Base-by-base conservation (phyloP, 2,113 vertebrate genomes). In the Coturnix japonica region DNA sequence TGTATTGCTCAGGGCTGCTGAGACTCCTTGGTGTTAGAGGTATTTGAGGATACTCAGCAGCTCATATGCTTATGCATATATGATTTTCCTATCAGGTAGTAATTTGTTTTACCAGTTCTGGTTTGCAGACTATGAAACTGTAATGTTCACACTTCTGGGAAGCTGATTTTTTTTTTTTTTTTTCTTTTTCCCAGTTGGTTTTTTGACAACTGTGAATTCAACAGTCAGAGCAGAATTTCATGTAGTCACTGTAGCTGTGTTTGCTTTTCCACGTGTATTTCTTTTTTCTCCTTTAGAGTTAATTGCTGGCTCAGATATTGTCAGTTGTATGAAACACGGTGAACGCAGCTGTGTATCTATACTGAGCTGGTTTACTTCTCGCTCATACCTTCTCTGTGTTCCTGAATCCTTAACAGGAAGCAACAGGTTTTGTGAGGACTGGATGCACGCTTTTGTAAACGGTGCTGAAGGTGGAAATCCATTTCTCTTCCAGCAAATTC, bases 391-490 rank as follows among this genome's bases (percentile, higher is more conserved):
- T 31, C 43, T 65, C 56, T 47, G 26, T 85, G 53, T 87, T 92
- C 51, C 63, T 91, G 84, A 90, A 93, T 54, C 28, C 28, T 18
- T 81, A 78, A 44, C 95, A 99, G 99, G 98, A 91, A 99, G 97
- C 88, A 99, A 99, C 94, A 98, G 97, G 47, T 99, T 99, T 97
- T 99, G 99, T 94, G 98, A 99, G 26, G 98, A 98, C 91, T 99
- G 99, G 99, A 98, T 98, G 97, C 98, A 98, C 53, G 98, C 99
- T 7, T 99, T 99, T 97, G 81, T 99, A 59, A 99, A 99, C 3
- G 98, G 97, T 20, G 96, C 98, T 14, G 99, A 99, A 96, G 98
- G 97, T 4, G 98, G 98, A 85, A 99, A 99, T 93, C 99, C 99
- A 3, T 99, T 99, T 97, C 97, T 99, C 88, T 98, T 99, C 88